Conservation (phyloP, 2,797 vertebrate genomes). For the Steatocranus sp. region DNA sequence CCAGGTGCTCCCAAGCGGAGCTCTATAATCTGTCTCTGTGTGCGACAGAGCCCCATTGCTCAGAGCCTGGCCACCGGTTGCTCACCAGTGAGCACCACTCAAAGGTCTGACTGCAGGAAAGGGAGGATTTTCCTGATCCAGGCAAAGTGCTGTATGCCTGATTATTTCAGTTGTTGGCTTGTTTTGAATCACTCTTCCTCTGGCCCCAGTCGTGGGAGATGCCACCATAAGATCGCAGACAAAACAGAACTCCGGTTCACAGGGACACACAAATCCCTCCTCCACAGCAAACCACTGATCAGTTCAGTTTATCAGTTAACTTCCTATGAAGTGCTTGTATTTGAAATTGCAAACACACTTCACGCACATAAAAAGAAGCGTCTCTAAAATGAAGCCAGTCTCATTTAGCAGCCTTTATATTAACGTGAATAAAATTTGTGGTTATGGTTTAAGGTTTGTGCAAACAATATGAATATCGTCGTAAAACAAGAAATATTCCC, state of each 20-base stretch:
- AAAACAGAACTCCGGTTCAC: fast-evolving
- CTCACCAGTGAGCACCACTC: not conserved
- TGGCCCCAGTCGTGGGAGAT: not conserved
- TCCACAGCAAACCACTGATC: not conserved
- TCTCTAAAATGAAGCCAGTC: not conserved
- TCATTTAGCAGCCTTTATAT: not conserved
- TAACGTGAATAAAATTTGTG: not conserved
- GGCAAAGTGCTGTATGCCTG: not conserved
- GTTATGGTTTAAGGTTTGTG: not conserved
- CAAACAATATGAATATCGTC: not conserved
- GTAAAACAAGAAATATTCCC: not conserved
- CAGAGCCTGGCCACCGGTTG: not conserved
- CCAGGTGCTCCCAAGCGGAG: not conserved
- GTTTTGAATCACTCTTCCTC: not conserved
- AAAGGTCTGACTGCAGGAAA: not conserved
- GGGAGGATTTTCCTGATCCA: not conserved
- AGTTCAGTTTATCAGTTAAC: not conserved
- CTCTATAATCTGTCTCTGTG: not conserved
- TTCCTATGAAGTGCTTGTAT: not conserved
- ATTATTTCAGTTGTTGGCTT: not conserved
- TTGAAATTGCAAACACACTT: not conserved
- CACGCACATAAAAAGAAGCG: not conserved
- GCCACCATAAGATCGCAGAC: not conserved
- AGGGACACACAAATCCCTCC: not conserved
- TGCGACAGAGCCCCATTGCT: not conserved